Evolutionary conservation across 2,113 vertebrate genomes (phyloP), one percentile per base, ranked within the genome.

Genomic region (Chroicocephalus ridibundus): DNA sequence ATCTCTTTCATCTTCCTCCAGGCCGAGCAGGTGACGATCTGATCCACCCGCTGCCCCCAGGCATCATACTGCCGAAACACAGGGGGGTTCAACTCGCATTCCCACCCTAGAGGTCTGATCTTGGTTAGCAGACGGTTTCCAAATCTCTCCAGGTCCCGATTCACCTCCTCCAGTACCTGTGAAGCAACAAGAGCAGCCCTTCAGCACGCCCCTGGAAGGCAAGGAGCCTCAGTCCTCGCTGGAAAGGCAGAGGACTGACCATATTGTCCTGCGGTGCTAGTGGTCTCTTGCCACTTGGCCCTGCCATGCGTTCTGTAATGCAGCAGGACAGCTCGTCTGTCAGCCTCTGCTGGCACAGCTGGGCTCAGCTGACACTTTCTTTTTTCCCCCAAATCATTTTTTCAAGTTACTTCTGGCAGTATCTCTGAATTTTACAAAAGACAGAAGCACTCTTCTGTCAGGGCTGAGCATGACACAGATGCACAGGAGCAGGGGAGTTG

Each of bases 1-100:
- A 98, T 93, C 52, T 97, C 98, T 64, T 99, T 99, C 96, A 99
- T 98, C 61, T 91, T 97, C 72, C 96, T 98, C 99, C 98, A 98
- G 2, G 98, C 98, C 0, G 92, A 88, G 49, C 98, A 99, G 80
- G 98, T 99, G 88, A 97, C 16, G 13, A 99, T 98, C 68, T 75
- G 96, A 96, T 99, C 98, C 57, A 98, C 94, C 9, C 98, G 95
- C 34, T 5, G 82, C 6, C 98, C 99, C 98, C 98, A 98, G 8
- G 98, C 96, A 47, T 98, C 94, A 21, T 97, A 98, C 49, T 98
- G 98, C 82, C 58, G 96, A 86, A 99, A 90, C 13, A 75, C 93
- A 0, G 99, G 99, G 10, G 98, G 98, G 46, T 94, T 98, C 58
- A 97, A 82, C 94, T 99, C 98, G 57, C 98, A 99, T 49, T 99